Base-by-base conservation (phyloP, 1,140 invertebrate species). In the Achatina immaculata region DNA sequence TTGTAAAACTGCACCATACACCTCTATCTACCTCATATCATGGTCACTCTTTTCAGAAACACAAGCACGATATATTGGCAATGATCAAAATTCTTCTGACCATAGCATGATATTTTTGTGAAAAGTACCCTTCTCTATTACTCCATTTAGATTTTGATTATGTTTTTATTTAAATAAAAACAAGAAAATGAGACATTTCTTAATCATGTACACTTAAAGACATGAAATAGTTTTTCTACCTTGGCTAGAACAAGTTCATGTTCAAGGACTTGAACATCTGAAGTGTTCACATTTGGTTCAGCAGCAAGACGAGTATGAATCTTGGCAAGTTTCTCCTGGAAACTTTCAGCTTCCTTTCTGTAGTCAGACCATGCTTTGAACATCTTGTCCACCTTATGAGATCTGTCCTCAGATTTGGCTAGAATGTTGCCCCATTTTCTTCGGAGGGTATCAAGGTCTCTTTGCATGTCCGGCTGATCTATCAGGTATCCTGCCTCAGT, bases 381-480 rank as follows among this genome's bases (percentile, higher is more conserved):
- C 83, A 86, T 88, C 71, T 88, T 88, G 58, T 89, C 86, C 14
- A 89, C 83, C 36, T 86, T 85, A 36, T 87, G 85, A 48, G 86
- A 87, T 19, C 88, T 80, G 24, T 89, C 86, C 76, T 89, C 88
- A 19, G 87, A 86, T 14, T 82, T 77, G 36, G 79, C 66, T 14
- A 87, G 84, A 45, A 90, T 86, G 36, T 83, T 83, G 28, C 82
- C 85, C 89, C 89, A 90, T 19, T 84, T 80, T 58, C 81, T 95
- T 66, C 90, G 87, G 38, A 92, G 81, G n/a, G 86, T 82, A 24
- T 90, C 88, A 28, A 91, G 79, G 38, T 94, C 84, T 91, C 75
- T 72, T 38, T 86, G 80, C 77, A 90, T 86, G 76, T 88, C 86
- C 6, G 89, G 89, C 86, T 94, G 94, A 90, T 96, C 94, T 79